These are phyloP conservation scores for Noctua janthe DNA, from an alignment of 2,888 invertebrate genomes.

Conservation along the genomic window DNA sequence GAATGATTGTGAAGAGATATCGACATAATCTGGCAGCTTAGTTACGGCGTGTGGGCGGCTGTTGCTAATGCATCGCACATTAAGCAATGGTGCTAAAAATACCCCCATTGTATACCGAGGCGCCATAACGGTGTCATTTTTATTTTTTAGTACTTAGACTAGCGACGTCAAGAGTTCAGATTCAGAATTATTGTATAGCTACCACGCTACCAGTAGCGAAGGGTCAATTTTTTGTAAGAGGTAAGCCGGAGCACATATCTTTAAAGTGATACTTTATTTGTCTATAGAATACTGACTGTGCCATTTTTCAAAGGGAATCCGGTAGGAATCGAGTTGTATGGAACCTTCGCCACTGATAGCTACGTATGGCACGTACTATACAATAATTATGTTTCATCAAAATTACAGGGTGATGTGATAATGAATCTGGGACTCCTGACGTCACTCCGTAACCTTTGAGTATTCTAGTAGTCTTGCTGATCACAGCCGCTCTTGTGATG, in stretches of 20 bases:
- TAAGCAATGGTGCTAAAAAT: slow-evolving; percentile 15
- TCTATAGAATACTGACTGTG: too few species aligned
- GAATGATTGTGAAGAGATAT: slow-evolving; percentile 5
- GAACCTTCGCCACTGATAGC: too few species aligned
- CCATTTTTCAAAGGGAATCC: too few species aligned
- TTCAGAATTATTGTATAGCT: background rate
- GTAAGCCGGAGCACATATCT: too few species aligned
- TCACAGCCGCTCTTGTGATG: background rate
- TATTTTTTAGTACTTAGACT: background rate
- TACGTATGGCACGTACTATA: background rate
- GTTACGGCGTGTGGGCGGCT: background rate
- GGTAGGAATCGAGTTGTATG: too few species aligned
- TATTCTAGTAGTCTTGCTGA: background rate
- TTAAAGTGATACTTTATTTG: too few species aligned
- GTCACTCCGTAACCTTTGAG: background rate
- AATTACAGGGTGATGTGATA: background rate
- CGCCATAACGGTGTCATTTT: background rate
- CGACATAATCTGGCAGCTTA: background rate
- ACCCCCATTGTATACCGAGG: background rate
- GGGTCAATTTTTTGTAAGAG: too few species aligned
- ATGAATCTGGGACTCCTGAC: background rate
- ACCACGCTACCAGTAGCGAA: too few species aligned
- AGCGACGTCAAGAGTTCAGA: background rate
- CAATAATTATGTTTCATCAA: background rate
- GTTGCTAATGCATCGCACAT: slow-evolving; percentile 8